These are phyloP conservation scores for Alosa sapidissima DNA, from an alignment of 2,797 vertebrate species.

Conservation along the genomic window DNA sequence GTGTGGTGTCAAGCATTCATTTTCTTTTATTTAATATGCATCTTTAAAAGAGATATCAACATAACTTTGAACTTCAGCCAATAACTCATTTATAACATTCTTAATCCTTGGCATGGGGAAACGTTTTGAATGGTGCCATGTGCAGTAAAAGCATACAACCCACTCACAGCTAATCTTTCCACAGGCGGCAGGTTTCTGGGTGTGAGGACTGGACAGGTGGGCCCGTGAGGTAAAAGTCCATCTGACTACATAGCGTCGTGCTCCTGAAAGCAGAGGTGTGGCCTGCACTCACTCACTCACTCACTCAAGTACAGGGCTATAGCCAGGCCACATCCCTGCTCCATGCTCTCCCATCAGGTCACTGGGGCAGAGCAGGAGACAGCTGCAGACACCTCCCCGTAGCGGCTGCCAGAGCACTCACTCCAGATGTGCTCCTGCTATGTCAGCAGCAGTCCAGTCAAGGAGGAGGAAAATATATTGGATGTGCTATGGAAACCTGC, in stretches of 20 bases:
- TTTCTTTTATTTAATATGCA: background rate
- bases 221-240: background rate
- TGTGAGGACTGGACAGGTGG: background rate
- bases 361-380: background rate
- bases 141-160: background rate
- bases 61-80: background rate
- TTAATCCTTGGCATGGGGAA: background rate
- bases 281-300: background rate
- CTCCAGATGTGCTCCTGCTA: constrained; percentile 10
- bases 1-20: background rate
- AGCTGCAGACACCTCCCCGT: background rate
- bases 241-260: background rate
- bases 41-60: background rate
- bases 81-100: background rate
- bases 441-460: background rate
- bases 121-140: background rate
- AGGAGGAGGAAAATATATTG: background rate
- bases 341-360: background rate
- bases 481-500: background rate
- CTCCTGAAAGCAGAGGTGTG: background rate
- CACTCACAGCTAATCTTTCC: background rate
- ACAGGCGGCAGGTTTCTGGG: background rate
- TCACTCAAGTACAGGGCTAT: background rate
- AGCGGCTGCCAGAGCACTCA: background rate
- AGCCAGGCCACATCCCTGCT: background rate